Base-by-base conservation (phyloP, 35 echinoderm and acorn worm genomes). In the Nesometra sesokonis region DNA sequence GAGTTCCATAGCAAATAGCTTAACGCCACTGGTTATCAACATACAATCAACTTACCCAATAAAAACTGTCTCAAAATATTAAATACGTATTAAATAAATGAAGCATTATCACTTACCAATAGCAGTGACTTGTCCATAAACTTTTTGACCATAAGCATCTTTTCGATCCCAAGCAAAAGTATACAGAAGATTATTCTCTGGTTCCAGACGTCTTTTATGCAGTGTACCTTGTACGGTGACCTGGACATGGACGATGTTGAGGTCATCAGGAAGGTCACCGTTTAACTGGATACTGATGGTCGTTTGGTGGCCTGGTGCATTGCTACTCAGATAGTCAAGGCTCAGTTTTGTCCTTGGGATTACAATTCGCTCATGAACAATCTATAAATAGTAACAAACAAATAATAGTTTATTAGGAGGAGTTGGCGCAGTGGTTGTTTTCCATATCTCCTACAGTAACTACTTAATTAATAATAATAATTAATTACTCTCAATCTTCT, bases 261-360 rank as follows among this genome's bases (percentile, higher is more conserved):
- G 80, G 30, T 88, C 85, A 32, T 89, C 89, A 32, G 84, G 38
- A 17, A 80, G 46, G 27, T 39, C 37, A 11, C 76, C 77, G 31
- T 84, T 85, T 35, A 99, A 82, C 35, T 90, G 77, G 29, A 93
- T 36, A 32, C 46, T 87, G 11, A 94, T 47, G 47, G 57, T 83
- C 30, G 85, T 32, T 33, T 84, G 52, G 0, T 86, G 47, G 21
- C 88, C 82, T 11, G 57, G n/a, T 34, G 82, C 39, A 17, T 77
- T 79, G 35, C 94, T 93, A 85, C 96, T 99, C 46, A 87, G 88
- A 80, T 99, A 99, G 86, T 88, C 86, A 0, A 99, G 85, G 77
- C 89, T 91, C 19, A 88, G 29, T 34, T 32, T 85, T 36, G 93
- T 92, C 30, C 88, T 81, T n/a, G 85, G 88, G 35, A 99, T 86